Conservation (phyloP, 2,113 vertebrate genomes). For the Aphelocoma coerulescens region DNA sequence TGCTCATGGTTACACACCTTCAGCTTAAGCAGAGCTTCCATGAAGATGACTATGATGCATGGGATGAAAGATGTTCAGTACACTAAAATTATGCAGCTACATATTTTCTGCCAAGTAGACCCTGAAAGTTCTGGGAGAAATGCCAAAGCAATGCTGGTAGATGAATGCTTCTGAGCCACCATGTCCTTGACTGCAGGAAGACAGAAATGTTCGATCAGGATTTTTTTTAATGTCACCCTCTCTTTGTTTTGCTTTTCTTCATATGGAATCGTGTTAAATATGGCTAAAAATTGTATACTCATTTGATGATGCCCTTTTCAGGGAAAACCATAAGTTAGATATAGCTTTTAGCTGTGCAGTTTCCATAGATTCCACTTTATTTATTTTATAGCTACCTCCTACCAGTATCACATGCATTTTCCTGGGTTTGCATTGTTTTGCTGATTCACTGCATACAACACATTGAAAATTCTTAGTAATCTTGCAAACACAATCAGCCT, state of each 20-base stretch:
- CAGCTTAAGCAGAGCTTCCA: not conserved
- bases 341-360: not conserved
- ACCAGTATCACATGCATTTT: not conserved
- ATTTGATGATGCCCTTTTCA: not conserved
- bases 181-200: constrained; percentile 22
- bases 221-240: not conserved
- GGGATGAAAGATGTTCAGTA: not conserved
- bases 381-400: not conserved
- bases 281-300: not conserved
- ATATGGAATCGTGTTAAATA: not conserved
- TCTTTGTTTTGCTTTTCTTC: not conserved
- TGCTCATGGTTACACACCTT: not conserved
- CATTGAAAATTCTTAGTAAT: not conserved
- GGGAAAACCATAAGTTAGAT: not conserved
- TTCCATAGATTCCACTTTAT: not conserved
- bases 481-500: not conserved
- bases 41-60: not conserved
- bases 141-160: constrained; percentile 11
- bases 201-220: not conserved
- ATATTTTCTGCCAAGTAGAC: constrained; percentile 19
- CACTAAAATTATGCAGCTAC: constrained; percentile 11
- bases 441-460: not conserved
- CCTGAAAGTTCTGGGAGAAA: constrained; percentile 46
- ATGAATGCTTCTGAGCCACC: not conserved
- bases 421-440: not conserved